phyloP scores from a whole-genome alignment of 1,140 invertebrate species.

The Hetaerina americana region DNA sequence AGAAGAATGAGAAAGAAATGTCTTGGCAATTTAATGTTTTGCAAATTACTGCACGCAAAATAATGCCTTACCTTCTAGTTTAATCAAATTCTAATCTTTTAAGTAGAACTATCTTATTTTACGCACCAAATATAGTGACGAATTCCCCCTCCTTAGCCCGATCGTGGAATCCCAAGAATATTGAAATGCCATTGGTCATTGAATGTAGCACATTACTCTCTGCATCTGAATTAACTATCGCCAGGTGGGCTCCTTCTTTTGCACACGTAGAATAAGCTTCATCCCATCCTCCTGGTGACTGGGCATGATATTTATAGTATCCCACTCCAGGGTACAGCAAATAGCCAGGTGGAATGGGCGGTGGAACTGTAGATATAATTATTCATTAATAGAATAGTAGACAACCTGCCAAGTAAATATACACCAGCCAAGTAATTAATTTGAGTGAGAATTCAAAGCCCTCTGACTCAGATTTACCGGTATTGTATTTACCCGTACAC shows the following conservation, averaged over 20 bases:
- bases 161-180: slow-evolving; percentile 30
- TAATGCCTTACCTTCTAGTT: too few relatives aligned
- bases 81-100: too few relatives aligned
- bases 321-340: not conserved
- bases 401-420: too few relatives aligned
- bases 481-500: too few relatives aligned
- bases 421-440: too few relatives aligned
- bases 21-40: too few relatives aligned
- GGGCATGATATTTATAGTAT: not conserved
- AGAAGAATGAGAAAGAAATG: too few relatives aligned
- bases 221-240: slow-evolving; percentile 25
- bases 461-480: too few relatives aligned
- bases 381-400: too few relatives aligned
- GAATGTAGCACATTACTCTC: slow-evolving; percentile 14
- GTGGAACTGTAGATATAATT: not conserved
- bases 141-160: slow-evolving; percentile 28
- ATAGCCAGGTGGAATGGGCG: not conserved
- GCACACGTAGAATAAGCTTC: slow-evolving; percentile 25
- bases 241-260: slow-evolving; percentile 24
- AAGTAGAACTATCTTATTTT: too few relatives aligned
- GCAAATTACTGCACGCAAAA: too few relatives aligned
- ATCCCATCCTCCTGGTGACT: slow-evolving; percentile 17
- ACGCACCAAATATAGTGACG: slow-evolving; percentile 25
- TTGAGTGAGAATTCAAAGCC: too few relatives aligned
- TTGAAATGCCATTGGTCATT: slow-evolving; percentile 17